These are phyloP conservation scores for Falco biarmicus DNA, from an alignment of 2,797 vertebrate genomes.

Conservation along the genomic window DNA sequence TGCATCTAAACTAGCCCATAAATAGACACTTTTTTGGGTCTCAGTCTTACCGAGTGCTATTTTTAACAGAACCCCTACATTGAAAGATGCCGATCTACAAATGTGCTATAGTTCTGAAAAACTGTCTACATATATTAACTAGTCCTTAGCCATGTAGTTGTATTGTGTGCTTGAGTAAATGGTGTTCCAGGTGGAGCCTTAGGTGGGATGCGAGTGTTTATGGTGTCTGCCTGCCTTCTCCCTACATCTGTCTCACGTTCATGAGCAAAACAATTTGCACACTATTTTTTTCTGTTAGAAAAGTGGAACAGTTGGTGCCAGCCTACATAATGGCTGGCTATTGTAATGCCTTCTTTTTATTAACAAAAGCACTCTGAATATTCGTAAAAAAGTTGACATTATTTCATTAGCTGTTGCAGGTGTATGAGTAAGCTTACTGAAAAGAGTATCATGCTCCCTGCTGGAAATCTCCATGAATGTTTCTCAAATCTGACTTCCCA, in stretches of 20 bases:
- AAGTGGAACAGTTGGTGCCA: constrained; percentile 10
- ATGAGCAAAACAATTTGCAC: background rate
- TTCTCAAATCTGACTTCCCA: constrained; percentile 47
- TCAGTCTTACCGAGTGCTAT: background rate
- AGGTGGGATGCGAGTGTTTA: background rate
- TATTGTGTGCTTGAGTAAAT: background rate
- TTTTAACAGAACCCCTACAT: background rate
- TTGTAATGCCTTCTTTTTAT: background rate
- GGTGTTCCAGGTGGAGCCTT: background rate
- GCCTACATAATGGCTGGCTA: background rate
- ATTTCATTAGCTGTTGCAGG: constrained; percentile 18
- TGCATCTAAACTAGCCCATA: background rate
- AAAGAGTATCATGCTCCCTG: constrained; percentile 32
- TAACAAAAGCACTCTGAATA: constrained; percentile 28
- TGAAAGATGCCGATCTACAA: background rate
- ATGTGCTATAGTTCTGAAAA: background rate
- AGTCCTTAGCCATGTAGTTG: background rate
- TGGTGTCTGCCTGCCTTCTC: background rate
- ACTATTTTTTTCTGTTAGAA: background rate
- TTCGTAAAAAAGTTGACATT: constrained; percentile 42
- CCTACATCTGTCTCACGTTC: background rate
- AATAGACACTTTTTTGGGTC: background rate
- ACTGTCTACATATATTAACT: background rate
- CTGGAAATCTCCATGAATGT: background rate
- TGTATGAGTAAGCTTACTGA: background rate